phyloP scores from a whole-genome alignment of 1,140 invertebrate species.

The Ericerus pela region DNA sequence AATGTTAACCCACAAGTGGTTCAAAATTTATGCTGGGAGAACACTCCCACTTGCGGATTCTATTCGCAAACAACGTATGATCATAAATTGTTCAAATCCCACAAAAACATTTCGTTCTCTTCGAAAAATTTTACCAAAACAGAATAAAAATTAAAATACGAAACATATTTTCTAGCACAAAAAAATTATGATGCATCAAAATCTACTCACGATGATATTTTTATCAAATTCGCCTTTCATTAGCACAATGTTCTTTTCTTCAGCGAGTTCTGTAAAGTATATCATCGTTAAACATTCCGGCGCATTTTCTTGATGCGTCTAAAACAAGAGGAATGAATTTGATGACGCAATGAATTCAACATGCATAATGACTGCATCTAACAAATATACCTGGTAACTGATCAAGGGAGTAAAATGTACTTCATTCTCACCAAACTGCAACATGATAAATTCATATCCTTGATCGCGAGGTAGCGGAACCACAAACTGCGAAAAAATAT shows the following conservation, averaged over 20 bases:
- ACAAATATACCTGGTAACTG: slow-evolving; percentile 46
- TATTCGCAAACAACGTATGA: too few relatives aligned
- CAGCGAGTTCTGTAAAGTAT: slow-evolving; percentile 64
- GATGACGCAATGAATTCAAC: not conserved
- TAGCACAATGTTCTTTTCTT: slow-evolving; percentile 61
- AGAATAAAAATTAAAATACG: too few relatives aligned
- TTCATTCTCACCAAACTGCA: slow-evolving; percentile 54
- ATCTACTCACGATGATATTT: slow-evolving; percentile 32
- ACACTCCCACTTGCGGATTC: too few relatives aligned
- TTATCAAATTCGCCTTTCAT: slow-evolving; percentile 80
- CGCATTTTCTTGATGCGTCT: slow-evolving; percentile 74
- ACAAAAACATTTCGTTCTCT: too few relatives aligned
- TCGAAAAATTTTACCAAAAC: too few relatives aligned
- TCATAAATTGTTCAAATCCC: too few relatives aligned
- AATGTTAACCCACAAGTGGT: too few relatives aligned
- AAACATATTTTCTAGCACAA: too few relatives aligned
- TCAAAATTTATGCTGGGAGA: too few relatives aligned
- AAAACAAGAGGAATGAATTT: not conserved
- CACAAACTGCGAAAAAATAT: slow-evolving; percentile 39
- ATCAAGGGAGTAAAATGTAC: slow-evolving; percentile 76
- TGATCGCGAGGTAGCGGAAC: slow-evolving; percentile 63
- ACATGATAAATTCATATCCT: slow-evolving; percentile 78
- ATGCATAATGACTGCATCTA: not conserved
- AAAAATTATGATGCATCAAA: too few relatives aligned
- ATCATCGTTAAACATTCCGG: slow-evolving; percentile 72